A percentile compares a stretch with the other conserved stretches of the same genome.
phyloP scores from a whole-genome alignment of 2,888 invertebrate genomes.

The Acleris laterana region DNA sequence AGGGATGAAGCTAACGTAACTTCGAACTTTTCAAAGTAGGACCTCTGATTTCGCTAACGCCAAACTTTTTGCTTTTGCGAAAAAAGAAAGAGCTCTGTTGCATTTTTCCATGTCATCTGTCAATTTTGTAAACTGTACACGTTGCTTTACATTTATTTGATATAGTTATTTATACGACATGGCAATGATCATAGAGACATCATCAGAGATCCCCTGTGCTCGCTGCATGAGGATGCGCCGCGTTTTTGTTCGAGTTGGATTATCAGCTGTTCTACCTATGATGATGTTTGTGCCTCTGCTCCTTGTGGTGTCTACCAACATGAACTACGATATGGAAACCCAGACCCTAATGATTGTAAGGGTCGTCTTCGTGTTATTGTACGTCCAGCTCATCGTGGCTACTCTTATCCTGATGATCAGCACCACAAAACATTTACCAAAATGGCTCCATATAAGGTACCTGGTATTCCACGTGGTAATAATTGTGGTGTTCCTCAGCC shows the following conservation, averaged over 20 bases:
- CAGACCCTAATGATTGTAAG: conserved; percentile 54
- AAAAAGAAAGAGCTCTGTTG: no score
- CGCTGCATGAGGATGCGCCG: conserved; percentile 57
- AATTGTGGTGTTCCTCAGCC: conserved; percentile 53
- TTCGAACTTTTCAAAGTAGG: no score
- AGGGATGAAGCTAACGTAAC: no score
- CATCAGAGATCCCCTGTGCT: conserved; percentile 55
- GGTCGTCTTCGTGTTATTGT: conserved; percentile 60
- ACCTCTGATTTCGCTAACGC: no score
- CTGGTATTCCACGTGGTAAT: conserved; percentile 56
- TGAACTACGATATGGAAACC: conserved; percentile 45
- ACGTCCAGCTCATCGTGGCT: conserved; percentile 64
- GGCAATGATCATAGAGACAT: conserved; percentile 56
- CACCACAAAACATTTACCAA: conserved; percentile 51
- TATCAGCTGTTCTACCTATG: conserved; percentile 68
- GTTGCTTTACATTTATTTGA: neutral
- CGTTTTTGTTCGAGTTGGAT: conserved; percentile 56
- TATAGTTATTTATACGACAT: conserved; percentile 40
- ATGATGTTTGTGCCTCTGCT: conserved; percentile 59
- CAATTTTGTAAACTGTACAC: conserved; percentile 6
- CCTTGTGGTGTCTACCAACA: conserved; percentile 48
- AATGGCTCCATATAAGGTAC: conserved; percentile 63
- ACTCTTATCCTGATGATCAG: conserved; percentile 57
- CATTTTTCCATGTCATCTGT: conserved; percentile 17
- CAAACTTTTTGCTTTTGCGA: no score